These are phyloP conservation scores for Microchirus variegatus DNA, from an alignment of 2,797 vertebrate species.

Conservation along the genomic window DNA sequence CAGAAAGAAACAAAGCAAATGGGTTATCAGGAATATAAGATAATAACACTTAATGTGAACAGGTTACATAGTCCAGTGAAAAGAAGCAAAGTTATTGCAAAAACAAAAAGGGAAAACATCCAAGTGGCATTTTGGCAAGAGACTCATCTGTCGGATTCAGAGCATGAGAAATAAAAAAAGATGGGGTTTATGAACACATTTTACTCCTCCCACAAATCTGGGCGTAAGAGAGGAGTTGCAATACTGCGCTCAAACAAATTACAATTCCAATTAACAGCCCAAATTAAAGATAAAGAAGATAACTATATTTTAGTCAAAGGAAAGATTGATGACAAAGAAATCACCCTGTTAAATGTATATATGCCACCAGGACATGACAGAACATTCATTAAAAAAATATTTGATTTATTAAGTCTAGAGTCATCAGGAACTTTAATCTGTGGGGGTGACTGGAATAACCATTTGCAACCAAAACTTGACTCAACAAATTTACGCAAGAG, in stretches of 20 bases:
- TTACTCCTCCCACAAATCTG: not conserved
- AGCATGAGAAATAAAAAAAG: not conserved
- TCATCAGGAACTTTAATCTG: constrained; percentile 2
- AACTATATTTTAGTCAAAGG: not conserved
- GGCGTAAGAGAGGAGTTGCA: not conserved
- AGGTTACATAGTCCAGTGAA: too few relatives aligned
- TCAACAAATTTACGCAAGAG: not conserved
- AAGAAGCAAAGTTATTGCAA: too few relatives aligned
- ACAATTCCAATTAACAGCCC: not conserved
- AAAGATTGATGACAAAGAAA: not conserved
- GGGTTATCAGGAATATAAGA: too few relatives aligned
- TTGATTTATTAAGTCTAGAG: not conserved
- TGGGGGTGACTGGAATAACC: not conserved
- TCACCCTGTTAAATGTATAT: not conserved
- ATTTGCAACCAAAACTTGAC: not conserved
- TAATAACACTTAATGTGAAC: too few relatives aligned
- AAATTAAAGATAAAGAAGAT: not conserved
- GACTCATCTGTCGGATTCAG: not conserved
- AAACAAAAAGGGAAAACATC: not conserved
- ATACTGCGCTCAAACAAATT: not conserved
- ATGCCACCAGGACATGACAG: not conserved
- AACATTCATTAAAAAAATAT: not conserved
- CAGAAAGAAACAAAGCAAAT: too few relatives aligned
- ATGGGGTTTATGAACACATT: not conserved
- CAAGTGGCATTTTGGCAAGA: not conserved